Conservation (phyloP, 2,113 vertebrate genomes). For the Apteryx mantelli region DNA sequence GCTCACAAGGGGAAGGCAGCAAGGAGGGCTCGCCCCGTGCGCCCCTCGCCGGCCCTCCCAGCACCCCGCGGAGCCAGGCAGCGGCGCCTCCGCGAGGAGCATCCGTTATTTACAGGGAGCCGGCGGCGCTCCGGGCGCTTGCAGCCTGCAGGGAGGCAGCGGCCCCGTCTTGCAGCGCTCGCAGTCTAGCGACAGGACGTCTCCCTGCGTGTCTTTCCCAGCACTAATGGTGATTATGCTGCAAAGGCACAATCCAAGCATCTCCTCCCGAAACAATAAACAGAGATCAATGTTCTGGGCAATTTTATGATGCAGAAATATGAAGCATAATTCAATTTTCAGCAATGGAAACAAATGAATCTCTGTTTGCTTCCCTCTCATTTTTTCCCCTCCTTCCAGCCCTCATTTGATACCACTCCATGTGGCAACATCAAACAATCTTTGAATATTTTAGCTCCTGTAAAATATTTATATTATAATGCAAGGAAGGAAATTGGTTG, state of each 20-base stretch:
- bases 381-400: background rate
- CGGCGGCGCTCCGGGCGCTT: background rate
- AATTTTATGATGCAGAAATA: background rate
- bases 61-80: too few relatives aligned
- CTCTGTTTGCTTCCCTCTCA: background rate
- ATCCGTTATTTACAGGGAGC: too few relatives aligned
- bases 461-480: background rate
- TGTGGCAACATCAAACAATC: background rate
- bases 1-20: too few relatives aligned
- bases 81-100: too few relatives aligned
- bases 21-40: too few relatives aligned
- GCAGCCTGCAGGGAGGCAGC: background rate
- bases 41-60: too few relatives aligned
- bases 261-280: background rate
- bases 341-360: background rate
- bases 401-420: background rate
- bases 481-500: background rate
- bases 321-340: background rate
- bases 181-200: rapidly evolving
- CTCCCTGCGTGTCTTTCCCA: rapidly evolving
- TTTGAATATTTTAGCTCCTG: slow-evolving; percentile 12
- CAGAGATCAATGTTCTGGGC: background rate
- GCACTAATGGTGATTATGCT: background rate
- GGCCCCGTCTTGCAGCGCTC: background rate
- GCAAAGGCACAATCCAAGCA: background rate